phyloP scores from a whole-genome alignment of 2,797 vertebrate genomes.

The Lycodopsis pacificus region DNA sequence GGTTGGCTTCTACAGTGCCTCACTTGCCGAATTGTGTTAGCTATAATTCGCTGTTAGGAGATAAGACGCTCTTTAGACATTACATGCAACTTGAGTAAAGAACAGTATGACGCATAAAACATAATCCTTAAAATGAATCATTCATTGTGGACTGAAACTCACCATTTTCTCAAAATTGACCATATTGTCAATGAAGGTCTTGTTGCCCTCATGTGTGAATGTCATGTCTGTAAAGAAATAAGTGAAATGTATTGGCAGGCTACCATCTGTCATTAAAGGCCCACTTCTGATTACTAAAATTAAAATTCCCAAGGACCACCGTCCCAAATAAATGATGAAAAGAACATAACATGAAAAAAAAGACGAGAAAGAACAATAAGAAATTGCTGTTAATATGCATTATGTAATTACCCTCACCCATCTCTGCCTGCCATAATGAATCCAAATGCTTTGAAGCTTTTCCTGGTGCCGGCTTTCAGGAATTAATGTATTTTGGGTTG shows the following conservation, averaged over 20 bases:
- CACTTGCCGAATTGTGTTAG: slow-evolving; percentile 94
- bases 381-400: neutral
- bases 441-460: neutral
- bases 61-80: slow-evolving; percentile 22
- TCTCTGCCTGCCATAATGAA: neutral
- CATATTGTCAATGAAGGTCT: slow-evolving; percentile 93
- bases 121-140: neutral
- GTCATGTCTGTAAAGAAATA: slow-evolving; percentile 90
- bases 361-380: neutral
- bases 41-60: slow-evolving; percentile 91
- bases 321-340: neutral
- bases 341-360: too few relatives aligned
- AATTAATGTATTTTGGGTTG: neutral
- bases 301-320: neutral
- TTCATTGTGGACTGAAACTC: slow-evolving; percentile 67
- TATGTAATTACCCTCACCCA: neutral
- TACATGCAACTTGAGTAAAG: neutral
- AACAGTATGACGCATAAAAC: neutral
- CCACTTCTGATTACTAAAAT: neutral
- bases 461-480: neutral
- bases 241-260: neutral
- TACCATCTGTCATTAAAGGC: neutral
- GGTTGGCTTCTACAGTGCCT: slow-evolving; percentile 94
- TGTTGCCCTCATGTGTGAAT: slow-evolving; percentile 99
- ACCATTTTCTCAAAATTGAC: slow-evolving; percentile 99